These are phyloP conservation scores for Meteorus sp. DNA, from an alignment of 1,140 invertebrate species.

Conservation along the genomic window DNA sequence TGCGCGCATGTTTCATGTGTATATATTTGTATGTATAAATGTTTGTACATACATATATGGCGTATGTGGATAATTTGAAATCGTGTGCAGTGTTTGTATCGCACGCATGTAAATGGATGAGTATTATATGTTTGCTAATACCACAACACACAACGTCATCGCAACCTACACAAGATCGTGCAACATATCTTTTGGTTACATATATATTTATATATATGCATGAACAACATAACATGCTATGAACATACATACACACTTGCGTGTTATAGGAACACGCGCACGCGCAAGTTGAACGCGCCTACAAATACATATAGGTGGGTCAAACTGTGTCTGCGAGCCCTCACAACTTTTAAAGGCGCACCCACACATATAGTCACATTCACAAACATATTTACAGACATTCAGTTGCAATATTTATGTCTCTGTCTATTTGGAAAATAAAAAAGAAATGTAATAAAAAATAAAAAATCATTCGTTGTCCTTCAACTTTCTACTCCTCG, in stretches of 20 bases:
- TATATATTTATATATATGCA: neutral
- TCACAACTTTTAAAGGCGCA: neutral
- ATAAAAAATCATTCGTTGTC: no score
- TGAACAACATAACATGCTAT: neutral
- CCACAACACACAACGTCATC: slow-evolving; percentile 22
- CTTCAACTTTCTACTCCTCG: no score
- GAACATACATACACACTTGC: no score
- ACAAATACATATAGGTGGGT: slow-evolving; percentile 7
- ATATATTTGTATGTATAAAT: neutral
- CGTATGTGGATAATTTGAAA: slow-evolving; percentile 43
- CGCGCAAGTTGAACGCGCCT: no score
- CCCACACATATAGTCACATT: neutral
- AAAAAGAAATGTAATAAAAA: no score
- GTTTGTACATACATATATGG: slow-evolving; percentile 12
- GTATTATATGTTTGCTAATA: slow-evolving; percentile 46
- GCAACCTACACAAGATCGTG: neutral
- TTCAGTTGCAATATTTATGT: no score
- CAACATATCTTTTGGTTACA: slow-evolving; percentile 1
- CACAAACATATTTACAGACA: neutral
- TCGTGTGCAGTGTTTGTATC: slow-evolving; percentile 43
- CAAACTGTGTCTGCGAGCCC: neutral
- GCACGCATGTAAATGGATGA: slow-evolving; percentile 45
- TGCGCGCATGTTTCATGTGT: no score
- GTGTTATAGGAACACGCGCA: no score
- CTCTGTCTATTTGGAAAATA: no score